These are phyloP conservation scores for Stichopus horrens DNA, from an alignment of 53 echinoderm and acorn worm genomes.

Conservation along the genomic window DNA sequence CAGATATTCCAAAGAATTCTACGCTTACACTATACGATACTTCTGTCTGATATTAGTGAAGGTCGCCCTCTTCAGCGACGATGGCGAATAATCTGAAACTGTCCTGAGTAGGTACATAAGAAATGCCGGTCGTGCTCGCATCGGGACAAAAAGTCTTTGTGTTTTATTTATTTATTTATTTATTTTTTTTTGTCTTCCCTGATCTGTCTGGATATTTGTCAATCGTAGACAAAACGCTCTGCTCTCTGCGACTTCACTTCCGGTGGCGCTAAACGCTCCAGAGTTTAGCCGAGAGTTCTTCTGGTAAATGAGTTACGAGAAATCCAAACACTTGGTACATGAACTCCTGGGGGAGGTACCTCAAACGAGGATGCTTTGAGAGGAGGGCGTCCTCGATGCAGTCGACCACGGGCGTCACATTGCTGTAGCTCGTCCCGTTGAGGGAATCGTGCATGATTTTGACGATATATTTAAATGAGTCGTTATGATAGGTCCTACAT, in stretches of 20 bases:
- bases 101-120: not conserved
- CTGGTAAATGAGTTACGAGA: conserved; percentile 69
- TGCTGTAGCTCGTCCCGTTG: conserved; percentile 53
- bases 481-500: conserved; percentile 61
- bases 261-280: not conserved
- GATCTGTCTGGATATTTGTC: not conserved
- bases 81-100: not conserved
- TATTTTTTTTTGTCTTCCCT: not conserved
- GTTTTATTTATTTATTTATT: not conserved
- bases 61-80: too few species aligned
- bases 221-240: not conserved
- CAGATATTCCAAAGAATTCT: too few species aligned
- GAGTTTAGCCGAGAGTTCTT: conserved; percentile 63
- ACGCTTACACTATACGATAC: too few species aligned
- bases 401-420: conserved; percentile 73
- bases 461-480: conserved; percentile 60
- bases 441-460: conserved; percentile 60
- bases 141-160: not conserved
- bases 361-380: conserved; percentile 57
- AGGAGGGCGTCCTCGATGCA: conserved; percentile 66
- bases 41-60: too few species aligned
- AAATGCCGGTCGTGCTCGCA: not conserved
- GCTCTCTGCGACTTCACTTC: not conserved
- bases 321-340: conserved; percentile 79
- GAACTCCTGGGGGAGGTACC: conserved; percentile 74